Base-by-base conservation (phyloP, 2,888 invertebrate genomes). In the Spialia ferax region DNA sequence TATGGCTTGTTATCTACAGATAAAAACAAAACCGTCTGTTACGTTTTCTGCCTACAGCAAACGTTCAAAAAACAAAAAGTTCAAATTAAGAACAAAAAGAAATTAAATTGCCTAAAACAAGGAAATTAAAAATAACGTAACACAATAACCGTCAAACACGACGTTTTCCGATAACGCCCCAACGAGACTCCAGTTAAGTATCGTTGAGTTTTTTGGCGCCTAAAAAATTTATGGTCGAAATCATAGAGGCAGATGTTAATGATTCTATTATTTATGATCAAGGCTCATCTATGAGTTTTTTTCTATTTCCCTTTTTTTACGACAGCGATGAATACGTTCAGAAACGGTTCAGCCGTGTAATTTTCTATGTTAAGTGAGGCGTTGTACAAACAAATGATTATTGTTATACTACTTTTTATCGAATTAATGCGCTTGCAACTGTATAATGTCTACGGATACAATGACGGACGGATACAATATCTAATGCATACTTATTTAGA, bases 251-350 rank as follows among this genome's bases (percentile, higher is more conserved):
- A 93, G 92, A 91, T 93, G 93, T 87, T 93, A 93, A 93, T 93
- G 91, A 92, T 92, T 90, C 89, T 90, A 91, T 93, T 93, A 93
- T 92, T 93, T 93, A 93, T 92, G 90, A 81, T 77, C 78, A 80
- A 79, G 80, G 78, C 82, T 84, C 75, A 76, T 82, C 86, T 85
- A 85, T 86, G 86, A 86, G 68, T 69, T 79, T 75, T 69, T 78
- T 78, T 77, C 75, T 75, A 78, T 80, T 77, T 80, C 75, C 73
- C 69, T 77, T 75, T 75, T 77, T 77, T 77, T 77, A 76, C 74
- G 76, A 74, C 71, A 18, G 73, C 72, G 71, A 71, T 74, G 76
- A 71, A 72, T 73, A 71, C 73, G 71, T 74, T 71, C 68, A 72
- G 76, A 78, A 79, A 76, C 74, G 76, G 74, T 71, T 79, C 77